Evolutionary conservation across 2,113 vertebrate species (phyloP).

Genomic region (Miniopterus natalensis): DNA sequence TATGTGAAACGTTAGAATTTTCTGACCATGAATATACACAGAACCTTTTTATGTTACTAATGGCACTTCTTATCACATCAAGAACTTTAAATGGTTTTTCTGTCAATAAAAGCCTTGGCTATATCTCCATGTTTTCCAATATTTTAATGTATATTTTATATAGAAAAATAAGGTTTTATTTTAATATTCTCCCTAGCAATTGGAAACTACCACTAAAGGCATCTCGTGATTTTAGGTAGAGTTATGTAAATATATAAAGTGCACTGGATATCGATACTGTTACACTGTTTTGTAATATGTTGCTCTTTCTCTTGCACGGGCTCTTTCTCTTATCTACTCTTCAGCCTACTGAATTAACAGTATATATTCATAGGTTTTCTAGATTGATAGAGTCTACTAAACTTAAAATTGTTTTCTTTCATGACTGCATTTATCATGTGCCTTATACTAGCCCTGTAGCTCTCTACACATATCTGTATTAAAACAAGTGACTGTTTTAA

Average conservation of each 20-base stretch:
- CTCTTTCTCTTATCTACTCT: constrained; percentile 65
- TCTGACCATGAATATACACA: neutral
- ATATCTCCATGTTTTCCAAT: neutral
- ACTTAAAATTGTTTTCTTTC: constrained; percentile 89
- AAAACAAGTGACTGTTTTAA: constrained; percentile 84
- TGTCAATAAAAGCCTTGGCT: neutral
- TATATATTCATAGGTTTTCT: constrained; percentile 87
- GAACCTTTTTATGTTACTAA: neutral
- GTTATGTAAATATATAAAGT: neutral
- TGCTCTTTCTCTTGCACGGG: neutral
- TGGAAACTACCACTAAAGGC: neutral
- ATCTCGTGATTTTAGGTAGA: constrained; percentile 1
- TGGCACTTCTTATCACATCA: neutral
- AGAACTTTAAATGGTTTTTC: neutral
- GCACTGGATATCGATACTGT: constrained; percentile 1
- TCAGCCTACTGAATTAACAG: constrained; percentile 81
- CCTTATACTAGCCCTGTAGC: constrained; percentile 77
- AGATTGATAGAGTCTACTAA: constrained; percentile 88
- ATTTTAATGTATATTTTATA: constrained; percentile 22
- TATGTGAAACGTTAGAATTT: neutral
- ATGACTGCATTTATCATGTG: constrained; percentile 87
- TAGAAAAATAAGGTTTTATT: neutral
- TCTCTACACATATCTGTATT: constrained; percentile 84
- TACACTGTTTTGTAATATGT: constrained; percentile 73
- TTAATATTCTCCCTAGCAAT: neutral